Evolutionary conservation across 2,888 invertebrate genomes (phyloP), one percentile per base, ranked within the genome.

Genomic region (Chrysolina americana): DNA sequence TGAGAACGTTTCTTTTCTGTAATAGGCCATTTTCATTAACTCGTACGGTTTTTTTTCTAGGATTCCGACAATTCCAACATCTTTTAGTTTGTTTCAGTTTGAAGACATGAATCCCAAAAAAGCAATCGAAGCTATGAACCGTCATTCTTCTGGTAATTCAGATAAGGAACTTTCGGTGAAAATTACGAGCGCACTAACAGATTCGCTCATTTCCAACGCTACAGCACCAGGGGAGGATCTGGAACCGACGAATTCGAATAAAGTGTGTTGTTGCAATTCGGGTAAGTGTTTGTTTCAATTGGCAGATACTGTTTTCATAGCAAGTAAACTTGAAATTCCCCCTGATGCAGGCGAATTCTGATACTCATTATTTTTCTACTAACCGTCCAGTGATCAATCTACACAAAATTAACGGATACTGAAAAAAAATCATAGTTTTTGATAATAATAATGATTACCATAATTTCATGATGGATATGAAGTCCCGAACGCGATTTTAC

Each of bases 121-220:
- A 65, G 86, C 86, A 0, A 80, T 86, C 19, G 83, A 86, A 41
- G 74, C 85, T 65, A 78, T 87, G 53, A 85, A 85, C 71, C 81
- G 85, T 56, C 85, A 85, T 41, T 65, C 78, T 6, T 65, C 78
- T 6, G 76, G 74, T 9, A 81, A 82, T 47, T 71, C 81, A 59
- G 83, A 85, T 36, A 85, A 85, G 70, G 85, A 85, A 41, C 66
- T 86, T 6, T 84, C 83, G 50, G 73, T 85, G 70, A 86, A 87
- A 77, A 83, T 87, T 56, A 86, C 85, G 0, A 84, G 84, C 2
- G 83, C 83, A 2, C 62, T 84, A 21, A 78, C 83, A 23, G 79
- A 87, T 78, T 80, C 86, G 63, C 75, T 81, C 74, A 71, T 80
- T 74, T 76, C 83, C 17, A 73, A 77, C 73, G 81, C 70, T 0